phyloP scores from a whole-genome alignment of 2,888 invertebrate genomes.

The Lamellibrachia satsuma region DNA sequence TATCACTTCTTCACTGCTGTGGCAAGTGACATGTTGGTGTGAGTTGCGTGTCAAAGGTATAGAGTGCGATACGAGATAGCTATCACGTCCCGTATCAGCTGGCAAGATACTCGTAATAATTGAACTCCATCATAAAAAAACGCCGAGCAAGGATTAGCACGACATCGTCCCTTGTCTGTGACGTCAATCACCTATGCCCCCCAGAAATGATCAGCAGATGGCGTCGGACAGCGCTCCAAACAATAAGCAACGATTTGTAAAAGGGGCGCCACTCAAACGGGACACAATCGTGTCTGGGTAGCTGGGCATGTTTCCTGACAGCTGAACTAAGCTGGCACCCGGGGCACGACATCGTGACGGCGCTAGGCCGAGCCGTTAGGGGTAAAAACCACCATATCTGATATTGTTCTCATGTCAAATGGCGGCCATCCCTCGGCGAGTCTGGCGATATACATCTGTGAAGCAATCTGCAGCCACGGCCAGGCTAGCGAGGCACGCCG shows the following conservation, averaged over 20 bases:
- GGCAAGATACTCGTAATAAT: background rate
- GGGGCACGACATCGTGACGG: constrained; percentile 17
- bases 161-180: background rate
- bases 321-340: background rate
- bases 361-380: background rate
- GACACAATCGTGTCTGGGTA: background rate
- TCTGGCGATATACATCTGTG: background rate
- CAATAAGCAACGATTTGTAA: background rate
- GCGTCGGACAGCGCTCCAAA: background rate
- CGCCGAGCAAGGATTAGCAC: background rate
- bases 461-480: background rate
- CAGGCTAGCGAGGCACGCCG: background rate
- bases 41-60: background rate
- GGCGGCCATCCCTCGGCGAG: background rate
- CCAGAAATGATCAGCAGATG: constrained; percentile 13
- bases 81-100: background rate
- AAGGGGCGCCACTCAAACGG: background rate
- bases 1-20: background rate
- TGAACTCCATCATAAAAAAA: background rate
- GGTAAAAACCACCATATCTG: background rate
- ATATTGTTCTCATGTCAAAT: constrained; percentile 2
- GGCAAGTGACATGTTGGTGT: background rate
- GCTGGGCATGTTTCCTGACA: background rate
- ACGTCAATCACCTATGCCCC: background rate
- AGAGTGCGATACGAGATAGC: background rate